These are phyloP conservation scores for Neostethus bicornis DNA, from an alignment of 2,797 vertebrate genomes.

Conservation along the genomic window DNA sequence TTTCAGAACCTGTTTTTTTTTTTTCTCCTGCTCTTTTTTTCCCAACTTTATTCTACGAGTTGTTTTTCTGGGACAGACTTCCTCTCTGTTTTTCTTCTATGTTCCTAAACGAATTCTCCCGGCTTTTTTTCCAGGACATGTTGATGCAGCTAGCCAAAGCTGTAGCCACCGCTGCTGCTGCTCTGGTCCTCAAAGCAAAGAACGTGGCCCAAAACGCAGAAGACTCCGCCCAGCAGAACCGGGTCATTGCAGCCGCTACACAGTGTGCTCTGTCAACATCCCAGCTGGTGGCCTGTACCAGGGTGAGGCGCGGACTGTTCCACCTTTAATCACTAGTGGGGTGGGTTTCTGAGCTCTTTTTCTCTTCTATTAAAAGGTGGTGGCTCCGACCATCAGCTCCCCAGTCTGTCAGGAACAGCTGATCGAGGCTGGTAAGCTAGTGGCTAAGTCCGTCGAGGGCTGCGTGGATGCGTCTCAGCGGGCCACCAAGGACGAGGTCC, in stretches of 20 bases:
- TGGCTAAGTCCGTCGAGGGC: constrained; percentile 95
- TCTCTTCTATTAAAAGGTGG: constrained; percentile 79
- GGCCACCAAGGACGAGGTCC: constrained; percentile 88
- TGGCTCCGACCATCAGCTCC: constrained; percentile 97
- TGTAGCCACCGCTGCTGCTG: constrained; percentile 91
- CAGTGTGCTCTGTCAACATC: constrained; percentile 97
- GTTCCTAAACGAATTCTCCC: no score
- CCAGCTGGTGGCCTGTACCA: constrained; percentile 96
- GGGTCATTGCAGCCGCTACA: constrained; percentile 95
- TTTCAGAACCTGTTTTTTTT: background rate
- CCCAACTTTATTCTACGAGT: no score
- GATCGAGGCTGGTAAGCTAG: constrained; percentile 93
- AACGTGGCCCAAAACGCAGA: constrained; percentile 95
- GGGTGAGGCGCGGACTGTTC: constrained; percentile 83
- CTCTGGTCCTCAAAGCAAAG: constrained; percentile 95
- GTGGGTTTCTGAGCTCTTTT: background rate
- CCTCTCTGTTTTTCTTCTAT: no score
- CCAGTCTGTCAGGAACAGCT: constrained; percentile 97
- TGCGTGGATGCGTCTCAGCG: constrained; percentile 93
- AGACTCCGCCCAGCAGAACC: constrained; percentile 89
- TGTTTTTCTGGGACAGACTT: no score
- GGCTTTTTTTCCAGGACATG: constrained; percentile 84
- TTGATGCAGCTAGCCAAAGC: constrained; percentile 97
- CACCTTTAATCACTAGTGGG: no score
- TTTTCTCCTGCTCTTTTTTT: no score